phyloP scores from a whole-genome alignment of 2,113 vertebrate genomes.

The Sturnira hondurensis region DNA sequence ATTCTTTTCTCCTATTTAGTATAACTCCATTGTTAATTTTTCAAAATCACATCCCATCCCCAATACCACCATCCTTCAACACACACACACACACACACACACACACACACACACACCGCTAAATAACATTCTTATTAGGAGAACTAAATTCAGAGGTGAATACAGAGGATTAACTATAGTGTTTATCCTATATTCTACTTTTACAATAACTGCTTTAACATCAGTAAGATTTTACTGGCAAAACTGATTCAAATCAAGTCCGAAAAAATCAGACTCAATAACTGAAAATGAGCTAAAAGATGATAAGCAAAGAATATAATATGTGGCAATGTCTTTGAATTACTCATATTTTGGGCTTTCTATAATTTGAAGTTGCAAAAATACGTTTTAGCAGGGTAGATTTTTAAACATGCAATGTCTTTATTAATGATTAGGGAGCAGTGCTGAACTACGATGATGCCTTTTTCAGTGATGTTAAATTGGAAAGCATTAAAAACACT shows the following conservation, averaged over 20 bases:
- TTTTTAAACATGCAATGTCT: constrained; percentile 27
- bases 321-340: constrained; percentile 54
- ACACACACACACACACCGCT: neutral
- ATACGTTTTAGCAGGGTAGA: constrained; percentile 36
- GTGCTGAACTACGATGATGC: neutral
- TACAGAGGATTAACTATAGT: constrained; percentile 32
- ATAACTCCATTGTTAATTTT: neutral
- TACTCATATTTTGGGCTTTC: constrained; percentile 55
- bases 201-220: constrained; percentile 58
- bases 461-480: constrained; percentile 10
- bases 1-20: neutral
- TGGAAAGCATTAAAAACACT: constrained; percentile 36
- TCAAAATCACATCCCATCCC: neutral
- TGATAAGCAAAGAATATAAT: constrained; percentile 55
- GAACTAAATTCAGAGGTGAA: constrained; percentile 39
- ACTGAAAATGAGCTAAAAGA: constrained; percentile 55
- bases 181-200: constrained; percentile 35
- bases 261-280: constrained; percentile 57
- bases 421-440: constrained; percentile 54
- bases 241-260: constrained; percentile 66
- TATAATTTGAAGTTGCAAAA: constrained; percentile 56
- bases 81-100: neutral
- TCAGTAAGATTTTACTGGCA: constrained; percentile 57
- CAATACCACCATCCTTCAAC: neutral
- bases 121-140: constrained; percentile 40